These are phyloP conservation scores for Semicossyphus pulcher DNA, from an alignment of 2,113 vertebrate genomes.

Conservation along the genomic window DNA sequence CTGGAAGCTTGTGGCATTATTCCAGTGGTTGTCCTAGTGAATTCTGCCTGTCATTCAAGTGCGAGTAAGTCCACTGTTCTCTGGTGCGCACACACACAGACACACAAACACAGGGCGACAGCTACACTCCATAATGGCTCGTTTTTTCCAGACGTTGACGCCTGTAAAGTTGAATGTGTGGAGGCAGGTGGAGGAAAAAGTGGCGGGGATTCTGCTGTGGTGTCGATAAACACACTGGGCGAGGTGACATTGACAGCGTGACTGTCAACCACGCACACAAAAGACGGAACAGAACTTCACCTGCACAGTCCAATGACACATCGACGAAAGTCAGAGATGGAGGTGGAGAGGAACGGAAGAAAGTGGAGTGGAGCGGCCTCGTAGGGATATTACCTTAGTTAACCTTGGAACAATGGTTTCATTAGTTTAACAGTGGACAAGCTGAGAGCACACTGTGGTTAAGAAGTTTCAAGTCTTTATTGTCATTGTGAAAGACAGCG, in stretches of 20 bases:
- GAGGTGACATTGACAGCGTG: slow-evolving; percentile 37
- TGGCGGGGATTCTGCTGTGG: slow-evolving; percentile 17
- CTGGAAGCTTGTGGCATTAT: too few relatives aligned
- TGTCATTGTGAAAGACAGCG: too few relatives aligned
- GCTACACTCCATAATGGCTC: background rate
- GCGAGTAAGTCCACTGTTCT: too few relatives aligned
- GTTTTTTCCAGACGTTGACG: background rate
- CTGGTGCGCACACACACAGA: background rate
- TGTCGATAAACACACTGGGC: slow-evolving; percentile 35
- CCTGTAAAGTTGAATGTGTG: background rate
- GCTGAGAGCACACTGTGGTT: too few relatives aligned
- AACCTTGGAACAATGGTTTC: background rate
- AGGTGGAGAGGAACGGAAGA: background rate
- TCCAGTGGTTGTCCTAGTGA: too few relatives aligned
- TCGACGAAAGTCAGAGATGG: background rate
- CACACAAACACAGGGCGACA: background rate
- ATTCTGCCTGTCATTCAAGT: too few relatives aligned
- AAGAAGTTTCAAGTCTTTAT: too few relatives aligned
- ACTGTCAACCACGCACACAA: slow-evolving; percentile 1
- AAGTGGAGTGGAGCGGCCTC: background rate
- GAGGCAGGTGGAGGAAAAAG: background rate
- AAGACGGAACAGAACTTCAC: background rate
- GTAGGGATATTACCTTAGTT: slow-evolving; percentile 9
- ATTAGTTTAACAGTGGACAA: too few relatives aligned
- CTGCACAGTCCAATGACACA: slow-evolving; percentile 9